Evolutionary conservation across 30 jellyfish, hydroid and myxozoan genomes (phyloP), one percentile per base, ranked within the genome.

Genomic region (Aurelia sp.): DNA sequence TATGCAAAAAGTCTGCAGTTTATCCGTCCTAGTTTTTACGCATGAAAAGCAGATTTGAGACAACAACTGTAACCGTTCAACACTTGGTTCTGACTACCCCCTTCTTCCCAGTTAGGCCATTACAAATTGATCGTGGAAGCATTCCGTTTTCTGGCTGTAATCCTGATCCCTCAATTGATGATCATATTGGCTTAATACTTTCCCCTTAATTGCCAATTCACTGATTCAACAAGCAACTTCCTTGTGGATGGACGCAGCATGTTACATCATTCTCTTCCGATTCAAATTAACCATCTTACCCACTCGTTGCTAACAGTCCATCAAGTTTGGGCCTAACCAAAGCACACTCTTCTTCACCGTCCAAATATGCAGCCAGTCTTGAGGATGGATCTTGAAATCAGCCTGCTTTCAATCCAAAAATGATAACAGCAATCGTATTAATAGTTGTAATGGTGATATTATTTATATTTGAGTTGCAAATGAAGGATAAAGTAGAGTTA

Each of bases 251-350:
- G 62, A 13, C 23, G 69, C 69, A 59, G 69, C 69, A 18, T 0
- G 35, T 40, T 27, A 40, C 60, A 41, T 22, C 16, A 13, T 23
- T 21, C 6, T 10, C 61, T 23, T 23, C 62, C n/a, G 63, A 69
- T 69, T 41, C 21, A 69, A 20, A 21, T n/a, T 11, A 73, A 18
- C 20, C 17, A 31, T 13, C 84, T 51, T 52, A 48, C 71, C 84
- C 48, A 3, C 16, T 78, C 72, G 57, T 51, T 23, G 55, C 73
- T 55, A 81, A 66, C 82, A 81, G 79, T 81, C 91, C 91, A 81
- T 81, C 57, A 66, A 81, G 77, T 81, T 81, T 57, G 76, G 91
- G 84, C 84, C 91, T 61, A 81, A 74, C 67, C 65, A 57, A 52
- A 63, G 57, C 16, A 13, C 41, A 7, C 31, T 30, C 50, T 73